A percentile compares a stretch with the other conserved stretches of the same genome.
These are phyloP conservation scores for Orientallactaga sibirica DNA, from an alignment of 2,797 vertebrate genomes.

Conservation along the genomic window DNA sequence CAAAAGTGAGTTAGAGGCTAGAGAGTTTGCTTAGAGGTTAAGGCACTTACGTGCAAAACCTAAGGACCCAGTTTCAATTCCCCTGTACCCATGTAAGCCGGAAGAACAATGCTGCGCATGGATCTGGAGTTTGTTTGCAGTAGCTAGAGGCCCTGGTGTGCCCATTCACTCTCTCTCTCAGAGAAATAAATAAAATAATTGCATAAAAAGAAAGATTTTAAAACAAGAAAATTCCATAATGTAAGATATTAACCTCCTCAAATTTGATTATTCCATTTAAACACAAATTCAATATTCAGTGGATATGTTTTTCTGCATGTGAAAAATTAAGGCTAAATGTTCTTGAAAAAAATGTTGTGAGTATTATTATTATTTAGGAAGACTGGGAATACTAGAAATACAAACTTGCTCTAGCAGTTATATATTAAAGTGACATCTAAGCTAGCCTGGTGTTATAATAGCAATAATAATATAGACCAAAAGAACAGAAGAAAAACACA, in stretches of 20 bases:
- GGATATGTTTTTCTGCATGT: background rate
- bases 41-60: too few relatives aligned
- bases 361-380: background rate
- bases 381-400: background rate
- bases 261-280: background rate
- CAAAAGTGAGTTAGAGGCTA: too few relatives aligned
- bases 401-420: background rate
- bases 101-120: too few relatives aligned
- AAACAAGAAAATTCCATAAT: background rate
- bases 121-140: too few relatives aligned
- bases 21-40: too few relatives aligned
- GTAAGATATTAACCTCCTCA: background rate
- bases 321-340: conserved; percentile 15
- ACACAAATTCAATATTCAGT: background rate
- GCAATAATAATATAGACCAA: background rate
- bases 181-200: background rate
- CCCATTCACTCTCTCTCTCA: too few relatives aligned
- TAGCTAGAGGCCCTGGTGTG: too few relatives aligned
- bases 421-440: background rate
- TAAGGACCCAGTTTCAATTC: too few relatives aligned
- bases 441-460: background rate
- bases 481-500: background rate
- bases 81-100: too few relatives aligned
- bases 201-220: background rate
- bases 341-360: background rate